phyloP scores from a whole-genome alignment of 1,140 invertebrate species.

The Meloidogyne hapla region DNA sequence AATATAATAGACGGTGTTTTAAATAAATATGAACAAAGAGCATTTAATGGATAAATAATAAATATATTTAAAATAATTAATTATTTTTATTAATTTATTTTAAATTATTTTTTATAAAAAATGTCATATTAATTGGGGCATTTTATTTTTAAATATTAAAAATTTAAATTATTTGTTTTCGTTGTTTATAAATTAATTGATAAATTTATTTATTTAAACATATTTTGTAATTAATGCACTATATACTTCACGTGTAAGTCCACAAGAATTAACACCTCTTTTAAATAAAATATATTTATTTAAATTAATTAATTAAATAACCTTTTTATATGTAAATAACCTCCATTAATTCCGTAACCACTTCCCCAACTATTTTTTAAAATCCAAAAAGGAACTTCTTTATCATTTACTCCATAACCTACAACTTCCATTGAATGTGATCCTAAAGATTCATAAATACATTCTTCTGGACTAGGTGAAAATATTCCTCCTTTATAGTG shows the following conservation, averaged over 20 bases:
- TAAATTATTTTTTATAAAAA: too few relatives aligned
- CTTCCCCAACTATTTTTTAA: conserved; percentile 45
- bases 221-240: conserved; percentile 17
- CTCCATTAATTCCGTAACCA: conserved; percentile 31
- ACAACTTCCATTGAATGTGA: conserved; percentile 43
- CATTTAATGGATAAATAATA: background rate
- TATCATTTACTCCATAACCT: conserved; percentile 37
- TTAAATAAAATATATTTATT: background rate
- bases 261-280: conserved; percentile 45
- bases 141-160: too few relatives aligned
- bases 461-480: conserved; percentile 35
- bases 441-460: conserved; percentile 32
- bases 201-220: background rate
- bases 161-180: background rate
- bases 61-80: too few relatives aligned
- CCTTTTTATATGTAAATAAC: conserved; percentile 39
- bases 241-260: conserved; percentile 30
- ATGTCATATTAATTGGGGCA: too few relatives aligned
- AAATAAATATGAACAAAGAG: conserved; percentile 9
- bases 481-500: conserved; percentile 39
- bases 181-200: too few relatives aligned
- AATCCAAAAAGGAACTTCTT: conserved; percentile 35
- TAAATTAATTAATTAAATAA: background rate
- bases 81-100: too few relatives aligned
- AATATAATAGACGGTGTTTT: conserved; percentile 26